Conservation (phyloP, 2,113 vertebrate species). For the Microtus montanus region DNA sequence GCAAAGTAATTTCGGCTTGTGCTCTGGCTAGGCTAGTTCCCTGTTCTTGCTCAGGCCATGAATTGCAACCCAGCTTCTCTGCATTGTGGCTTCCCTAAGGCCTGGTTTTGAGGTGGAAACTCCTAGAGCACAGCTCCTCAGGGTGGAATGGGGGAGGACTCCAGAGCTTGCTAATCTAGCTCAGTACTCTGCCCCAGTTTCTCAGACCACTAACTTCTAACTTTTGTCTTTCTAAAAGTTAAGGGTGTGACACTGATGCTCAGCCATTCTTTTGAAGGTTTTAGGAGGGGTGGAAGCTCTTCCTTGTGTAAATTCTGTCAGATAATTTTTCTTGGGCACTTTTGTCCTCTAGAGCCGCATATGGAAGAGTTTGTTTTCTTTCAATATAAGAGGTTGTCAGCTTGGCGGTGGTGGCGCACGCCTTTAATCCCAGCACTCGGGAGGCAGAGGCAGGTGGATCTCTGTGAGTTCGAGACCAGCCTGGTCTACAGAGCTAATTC, state of each 20-base stretch:
- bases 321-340: background rate
- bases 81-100: background rate
- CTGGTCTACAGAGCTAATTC: too few species aligned
- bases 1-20: background rate
- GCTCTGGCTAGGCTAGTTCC: background rate
- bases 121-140: background rate
- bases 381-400: conserved; percentile 27
- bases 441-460: too few species aligned
- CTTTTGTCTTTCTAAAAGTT: background rate
- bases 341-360: background rate
- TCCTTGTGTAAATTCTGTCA: background rate
- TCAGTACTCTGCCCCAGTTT: background rate
- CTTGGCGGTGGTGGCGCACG: too few species aligned
- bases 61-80: background rate
- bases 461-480: too few species aligned
- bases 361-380: conserved; percentile 10
- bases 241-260: background rate
- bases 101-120: conserved; percentile 39
- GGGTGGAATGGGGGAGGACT: background rate
- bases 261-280: background rate
- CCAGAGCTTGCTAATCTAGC: background rate
- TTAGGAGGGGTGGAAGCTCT: background rate
- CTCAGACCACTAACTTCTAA: background rate
- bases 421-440: too few species aligned
- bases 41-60: conserved; percentile 7